phyloP scores from a whole-genome alignment of 2,113 vertebrate species.

The Shinisaurus crocodilurus region DNA sequence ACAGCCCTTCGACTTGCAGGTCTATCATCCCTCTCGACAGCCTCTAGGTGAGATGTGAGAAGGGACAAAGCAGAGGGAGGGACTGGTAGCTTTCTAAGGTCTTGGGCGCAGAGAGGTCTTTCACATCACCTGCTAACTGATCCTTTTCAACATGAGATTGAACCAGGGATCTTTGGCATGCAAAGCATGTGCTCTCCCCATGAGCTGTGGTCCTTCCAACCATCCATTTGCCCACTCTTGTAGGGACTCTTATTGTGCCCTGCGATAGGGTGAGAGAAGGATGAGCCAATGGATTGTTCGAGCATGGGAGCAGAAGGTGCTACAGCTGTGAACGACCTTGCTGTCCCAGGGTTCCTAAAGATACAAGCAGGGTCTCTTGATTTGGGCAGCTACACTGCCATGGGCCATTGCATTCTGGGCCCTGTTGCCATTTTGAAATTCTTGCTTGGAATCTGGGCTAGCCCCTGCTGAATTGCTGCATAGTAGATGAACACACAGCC shows the following conservation, averaged over 20 bases:
- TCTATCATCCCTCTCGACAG: slow-evolving; percentile 96
- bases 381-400: neutral
- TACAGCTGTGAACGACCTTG: neutral
- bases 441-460: neutral
- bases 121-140: too few species aligned
- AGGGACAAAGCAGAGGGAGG: too few species aligned
- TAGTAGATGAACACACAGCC: neutral
- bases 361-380: neutral
- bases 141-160: neutral
- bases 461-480: neutral
- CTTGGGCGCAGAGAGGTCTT: too few species aligned
- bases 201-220: neutral
- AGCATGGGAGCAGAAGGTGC: neutral
- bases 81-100: too few species aligned
- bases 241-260: neutral
- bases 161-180: neutral
- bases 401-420: neutral
- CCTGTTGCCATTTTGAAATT: neutral
- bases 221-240: neutral
- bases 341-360: neutral
- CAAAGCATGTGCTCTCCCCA: neutral
- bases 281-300: neutral
- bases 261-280: neutral
- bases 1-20: slow-evolving; percentile 96
- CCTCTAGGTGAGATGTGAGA: slow-evolving; percentile 85